Percentiles rank a stretch among this genome's conserved stretches.
Conservation (phyloP, 2,888 invertebrate species). For the Exephanes ischioxanthus region DNA sequence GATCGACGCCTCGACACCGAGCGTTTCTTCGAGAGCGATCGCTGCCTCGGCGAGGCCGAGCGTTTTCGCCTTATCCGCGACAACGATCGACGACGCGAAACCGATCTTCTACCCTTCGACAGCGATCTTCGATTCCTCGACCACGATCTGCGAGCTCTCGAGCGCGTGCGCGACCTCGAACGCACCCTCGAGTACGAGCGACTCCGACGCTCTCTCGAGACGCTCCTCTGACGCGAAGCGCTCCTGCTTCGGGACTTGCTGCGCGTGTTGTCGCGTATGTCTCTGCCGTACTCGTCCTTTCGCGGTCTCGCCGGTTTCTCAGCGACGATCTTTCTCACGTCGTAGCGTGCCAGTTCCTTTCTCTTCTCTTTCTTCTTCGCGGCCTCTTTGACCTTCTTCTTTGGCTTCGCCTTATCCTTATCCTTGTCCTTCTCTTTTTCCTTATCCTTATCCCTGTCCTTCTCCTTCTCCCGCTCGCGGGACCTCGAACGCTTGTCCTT, state of each 20-base stretch:
- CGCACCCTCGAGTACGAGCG: conserved; percentile 79
- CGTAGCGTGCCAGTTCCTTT: conserved; percentile 93
- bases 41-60: conserved; percentile 63
- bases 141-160: conserved; percentile 80
- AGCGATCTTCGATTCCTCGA: conserved; percentile 78
- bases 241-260: conserved; percentile 75
- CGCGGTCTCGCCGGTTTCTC: conserved; percentile 88
- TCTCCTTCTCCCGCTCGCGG: conserved; percentile 81
- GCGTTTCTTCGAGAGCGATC: conserved; percentile 66
- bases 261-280: conserved; percentile 85
- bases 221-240: conserved; percentile 73
- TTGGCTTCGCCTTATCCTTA: conserved; percentile 77
- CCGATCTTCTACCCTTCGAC: conserved; percentile 67
- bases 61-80: conserved; percentile 76
- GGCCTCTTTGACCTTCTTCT: conserved; percentile 80
- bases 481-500: conserved; percentile 84
- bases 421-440: conserved; percentile 81
- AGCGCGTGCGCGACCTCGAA: conserved; percentile 79
- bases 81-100: conserved; percentile 77
- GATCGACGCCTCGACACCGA: conserved; percentile 70
- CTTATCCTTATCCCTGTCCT: conserved; percentile 80
- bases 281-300: conserved; percentile 93
- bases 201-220: conserved; percentile 80
- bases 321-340: conserved; percentile 92
- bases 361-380: conserved; percentile 88